A percentile compares a stretch with the other conserved stretches of the same genome.
Conservation (phyloP, 2,888 invertebrate species). For the Anoplius nigerrimus region DNA sequence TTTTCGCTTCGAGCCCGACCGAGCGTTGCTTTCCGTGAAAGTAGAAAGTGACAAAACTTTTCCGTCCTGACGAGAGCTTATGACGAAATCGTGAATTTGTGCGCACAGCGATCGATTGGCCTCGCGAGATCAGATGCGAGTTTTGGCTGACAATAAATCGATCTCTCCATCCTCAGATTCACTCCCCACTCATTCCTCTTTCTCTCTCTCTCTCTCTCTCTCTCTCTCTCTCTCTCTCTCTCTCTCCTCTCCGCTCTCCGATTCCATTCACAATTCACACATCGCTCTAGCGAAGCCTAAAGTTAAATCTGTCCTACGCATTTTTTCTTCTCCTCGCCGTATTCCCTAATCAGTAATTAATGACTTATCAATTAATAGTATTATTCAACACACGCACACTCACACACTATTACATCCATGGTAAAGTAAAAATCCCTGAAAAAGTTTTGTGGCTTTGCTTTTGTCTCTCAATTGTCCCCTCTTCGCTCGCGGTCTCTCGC, state of each 20-base stretch:
- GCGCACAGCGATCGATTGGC: conserved; percentile 20
- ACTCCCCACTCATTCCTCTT: neutral
- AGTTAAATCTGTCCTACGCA: conserved; percentile 27
- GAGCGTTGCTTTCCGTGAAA: no score
- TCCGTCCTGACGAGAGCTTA: no score
- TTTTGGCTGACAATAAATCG: conserved; percentile 10
- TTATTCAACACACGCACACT: conserved; percentile 72
- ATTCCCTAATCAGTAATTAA: conserved; percentile 68
- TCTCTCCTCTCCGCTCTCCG: conserved; percentile 9
- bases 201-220: neutral
- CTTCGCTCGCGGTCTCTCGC: conserved; percentile 17
- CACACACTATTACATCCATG: conserved; percentile 73
- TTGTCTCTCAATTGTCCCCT: conserved; percentile 34
- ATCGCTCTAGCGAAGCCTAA: conserved; percentile 42
- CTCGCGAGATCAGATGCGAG: conserved; percentile 43
- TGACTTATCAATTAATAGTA: conserved; percentile 73
- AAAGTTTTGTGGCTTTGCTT: conserved; percentile 64
- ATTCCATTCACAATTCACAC: conserved; percentile 7
- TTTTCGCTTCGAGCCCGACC: no score
- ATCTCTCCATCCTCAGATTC: neutral
- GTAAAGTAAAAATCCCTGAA: conserved; percentile 73
- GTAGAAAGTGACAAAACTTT: no score
- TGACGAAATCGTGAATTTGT: neutral
- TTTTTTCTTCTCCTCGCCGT: conserved; percentile 41
- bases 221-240: conserved; percentile 6